Base-by-base conservation (phyloP, 2,888 invertebrate genomes). In the Ypsolopha sequella region DNA sequence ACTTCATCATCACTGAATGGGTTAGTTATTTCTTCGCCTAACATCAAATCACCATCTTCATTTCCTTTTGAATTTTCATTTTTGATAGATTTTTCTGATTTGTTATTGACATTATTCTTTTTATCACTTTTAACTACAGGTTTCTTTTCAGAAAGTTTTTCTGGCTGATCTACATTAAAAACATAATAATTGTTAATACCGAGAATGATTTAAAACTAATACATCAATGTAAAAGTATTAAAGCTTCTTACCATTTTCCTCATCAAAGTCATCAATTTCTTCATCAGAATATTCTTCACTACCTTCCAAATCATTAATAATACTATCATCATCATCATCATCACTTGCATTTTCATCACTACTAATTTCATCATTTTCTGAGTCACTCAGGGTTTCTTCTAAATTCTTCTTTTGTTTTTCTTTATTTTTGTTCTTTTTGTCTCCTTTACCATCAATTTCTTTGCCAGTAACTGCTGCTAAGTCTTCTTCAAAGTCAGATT, bases 401-500 rank as follows among this genome's bases (percentile, higher is more conserved):
- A 44, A 48, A 50, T 49, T 46, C 41, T 54, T 53, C 33, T 47
- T 45, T 41, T 52, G 50, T 53, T 54, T 51, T 54, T 64, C 59
- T 38, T 58, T 52, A 41, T 54, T 54, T 51, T 60, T 59, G 41
- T 48, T 55, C 14, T 54, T 49, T 52, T 62, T 63, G 6, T 62
- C 54, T 54, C 61, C 64, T 53, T 71, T 70, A 54, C 62, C 62
- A 52, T 65, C 56, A 41, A 68, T 50, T 58, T 79, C 68, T 63
- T 84, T 81, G 11, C 87, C 88, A 3, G 89, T 87, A 54, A 89
- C 89, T 44, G 84, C 72, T 41, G 88, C 89, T 51, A 90, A 76
- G 63, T 91, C 90, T 62, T 91, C 89, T 52, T 90, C 91, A 68
- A 91, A 91, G 64, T 92, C 91, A 48, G 82, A 85, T 53, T 87